phyloP scores from a whole-genome alignment of 2,888 invertebrate genomes.

The Thalpophila matura region DNA sequence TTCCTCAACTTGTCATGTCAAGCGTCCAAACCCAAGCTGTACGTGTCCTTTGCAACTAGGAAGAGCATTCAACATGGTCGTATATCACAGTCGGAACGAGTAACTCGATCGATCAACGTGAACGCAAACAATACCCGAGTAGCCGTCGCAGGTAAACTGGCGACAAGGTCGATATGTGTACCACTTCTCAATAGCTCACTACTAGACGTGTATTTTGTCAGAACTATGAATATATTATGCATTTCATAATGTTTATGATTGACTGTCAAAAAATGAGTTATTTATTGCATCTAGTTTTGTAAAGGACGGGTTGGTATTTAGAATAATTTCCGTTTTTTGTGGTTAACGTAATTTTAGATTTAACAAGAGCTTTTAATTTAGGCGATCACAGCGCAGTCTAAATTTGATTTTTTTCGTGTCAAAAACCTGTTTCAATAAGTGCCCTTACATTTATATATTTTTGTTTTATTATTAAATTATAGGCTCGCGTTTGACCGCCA shows the following conservation, averaged over 20 bases:
- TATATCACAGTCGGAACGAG: constrained; percentile 47
- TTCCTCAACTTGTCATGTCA: constrained; percentile 41
- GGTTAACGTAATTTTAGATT: background rate
- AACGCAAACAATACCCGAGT: constrained; percentile 53
- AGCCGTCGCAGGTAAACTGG: constrained; percentile 46
- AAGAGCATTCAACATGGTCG: constrained; percentile 50
- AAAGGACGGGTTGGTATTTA: constrained; percentile 26
- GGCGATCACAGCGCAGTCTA: background rate
- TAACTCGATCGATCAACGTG: constrained; percentile 65
- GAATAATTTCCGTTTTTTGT: constrained; percentile 1
- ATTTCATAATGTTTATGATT: constrained; percentile 33
- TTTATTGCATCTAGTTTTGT: constrained; percentile 22
- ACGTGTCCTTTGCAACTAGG: constrained; percentile 55
- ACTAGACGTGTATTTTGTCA: constrained; percentile 36
- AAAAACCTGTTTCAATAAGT: no score
- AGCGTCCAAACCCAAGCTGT: constrained; percentile 21
- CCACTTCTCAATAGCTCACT: constrained; percentile 52
- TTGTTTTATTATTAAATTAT: no score
- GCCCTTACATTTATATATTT: no score
- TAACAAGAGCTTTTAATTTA: background rate
- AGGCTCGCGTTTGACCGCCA: no score
- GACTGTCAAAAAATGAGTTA: constrained; percentile 24
- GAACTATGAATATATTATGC: constrained; percentile 48
- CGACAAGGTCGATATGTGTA: constrained; percentile 67
- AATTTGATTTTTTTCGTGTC: background rate